Evolutionary conservation across 2,888 invertebrate species (phyloP).

Genomic region (Temnothorax rugatulus): DNA sequence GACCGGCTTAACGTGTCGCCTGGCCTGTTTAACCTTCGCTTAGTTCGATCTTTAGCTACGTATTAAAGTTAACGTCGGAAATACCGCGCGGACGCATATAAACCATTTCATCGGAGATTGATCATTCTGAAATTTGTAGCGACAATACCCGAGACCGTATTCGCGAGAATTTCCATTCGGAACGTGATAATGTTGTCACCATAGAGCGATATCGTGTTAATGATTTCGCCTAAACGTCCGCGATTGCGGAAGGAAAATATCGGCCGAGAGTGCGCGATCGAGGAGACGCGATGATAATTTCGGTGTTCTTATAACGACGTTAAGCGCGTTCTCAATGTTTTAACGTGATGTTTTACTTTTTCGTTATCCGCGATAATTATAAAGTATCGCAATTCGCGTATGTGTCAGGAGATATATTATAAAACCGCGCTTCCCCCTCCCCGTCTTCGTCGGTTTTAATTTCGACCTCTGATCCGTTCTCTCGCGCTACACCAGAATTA

Average conservation of each 20-base stretch:
- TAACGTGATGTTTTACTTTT: background rate
- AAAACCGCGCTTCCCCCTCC: background rate
- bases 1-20: constrained; percentile 40
- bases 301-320: background rate
- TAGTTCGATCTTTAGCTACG: constrained; percentile 28
- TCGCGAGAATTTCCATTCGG: background rate
- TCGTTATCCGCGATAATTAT: constrained; percentile 15
- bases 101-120: constrained; percentile 1
- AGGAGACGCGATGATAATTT: background rate
- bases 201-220: constrained; percentile 12
- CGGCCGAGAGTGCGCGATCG: background rate
- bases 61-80: constrained; percentile 44
- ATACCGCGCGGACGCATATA: background rate
- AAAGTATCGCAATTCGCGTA: background rate
- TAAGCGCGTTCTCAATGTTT: background rate
- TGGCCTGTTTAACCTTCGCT: constrained; percentile 40
- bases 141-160: background rate
- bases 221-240: constrained; percentile 26
- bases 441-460: constrained; percentile 16
- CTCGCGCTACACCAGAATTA: constrained; percentile 1
- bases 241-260: background rate
- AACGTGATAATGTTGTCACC: constrained; percentile 19
- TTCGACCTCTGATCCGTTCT: constrained; percentile 13
- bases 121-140: background rate
- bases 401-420: background rate